These are phyloP conservation scores for Cephalophus harveyi DNA, from an alignment of 2,113 vertebrate species.

Conservation along the genomic window DNA sequence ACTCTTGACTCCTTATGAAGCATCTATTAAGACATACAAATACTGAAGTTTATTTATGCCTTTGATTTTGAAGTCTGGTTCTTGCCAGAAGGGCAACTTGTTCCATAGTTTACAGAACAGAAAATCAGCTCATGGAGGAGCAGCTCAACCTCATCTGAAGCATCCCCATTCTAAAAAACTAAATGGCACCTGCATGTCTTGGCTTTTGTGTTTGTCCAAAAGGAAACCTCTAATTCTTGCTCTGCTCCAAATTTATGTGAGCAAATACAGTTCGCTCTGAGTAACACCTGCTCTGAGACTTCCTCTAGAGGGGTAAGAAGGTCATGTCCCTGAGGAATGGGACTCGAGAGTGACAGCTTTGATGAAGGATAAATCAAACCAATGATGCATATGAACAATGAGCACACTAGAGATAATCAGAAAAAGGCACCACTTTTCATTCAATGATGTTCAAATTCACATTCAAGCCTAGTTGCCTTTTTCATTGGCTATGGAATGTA, in stretches of 20 bases:
- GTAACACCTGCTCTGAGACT: background rate
- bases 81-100: constrained; percentile 51
- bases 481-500: background rate
- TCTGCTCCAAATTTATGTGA: background rate
- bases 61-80: constrained; percentile 58
- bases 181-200: background rate
- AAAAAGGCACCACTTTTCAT: background rate
- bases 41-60: constrained; percentile 27
- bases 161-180: background rate
- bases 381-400: background rate
- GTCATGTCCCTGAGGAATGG: background rate
- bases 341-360: background rate
- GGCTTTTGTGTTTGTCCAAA: background rate
- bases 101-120: constrained; percentile 31
- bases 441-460: background rate
- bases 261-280: background rate
- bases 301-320: background rate
- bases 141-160: background rate
- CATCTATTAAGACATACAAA: constrained; percentile 56
- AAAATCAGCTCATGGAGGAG: constrained; percentile 21
- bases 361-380: background rate
- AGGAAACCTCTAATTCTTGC: background rate
- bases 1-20: constrained; percentile 57
- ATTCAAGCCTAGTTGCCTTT: background rate
- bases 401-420: background rate